Base-by-base conservation (phyloP, 2,797 vertebrate species). In the Melanotaenia nigrans region DNA sequence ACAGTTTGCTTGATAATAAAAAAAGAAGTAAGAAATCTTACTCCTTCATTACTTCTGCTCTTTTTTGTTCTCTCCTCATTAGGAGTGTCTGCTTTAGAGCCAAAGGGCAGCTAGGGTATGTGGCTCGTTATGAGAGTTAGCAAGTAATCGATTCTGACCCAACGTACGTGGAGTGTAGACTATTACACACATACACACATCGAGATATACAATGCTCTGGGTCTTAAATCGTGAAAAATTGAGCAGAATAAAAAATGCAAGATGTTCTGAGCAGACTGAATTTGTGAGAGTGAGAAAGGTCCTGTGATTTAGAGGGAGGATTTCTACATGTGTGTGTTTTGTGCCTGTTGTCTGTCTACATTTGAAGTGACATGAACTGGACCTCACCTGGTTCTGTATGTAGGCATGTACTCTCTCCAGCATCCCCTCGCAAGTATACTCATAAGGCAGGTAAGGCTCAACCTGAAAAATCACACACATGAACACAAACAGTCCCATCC, bases 361-460 rank as follows among this genome's bases (percentile, higher is more conserved):
- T 30, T 5, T 45, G 28, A 28, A 16, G 40, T 10, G 3, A 30
- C 22, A 2, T 59, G 66, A 9, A 38, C 61, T 9, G 51, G 5
- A 16, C 16, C 74, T 84, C 72, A 93, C 97, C 96, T 98, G 97
- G 85, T 98, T 93, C 90, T 98, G 96, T 73, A 98, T 96, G 89
- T 98, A 98, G 91, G 96, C 95, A 0, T 98, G 96, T 10, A 97
- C 94, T 65, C 97, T 91, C 91, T 98, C 96, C 93, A 98, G 90
- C 97, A 98, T 98, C 67, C 97, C 97, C 91, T 96, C 95, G 3
- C 95, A 96, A 13, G 96, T 98, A 88, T 96, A 98, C 90, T 98
- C 97, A 0, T 98, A 98, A 83, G 97, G 97, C 89, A 98, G 94
- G 85, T 96, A 96, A 40, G 97, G 97, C 71, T 97, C 94, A 47